A percentile compares a stretch with the other conserved stretches of the same genome.
Evolutionary conservation across 2,797 vertebrate species (phyloP).

Genomic region (Calcarius lapponicus): DNA sequence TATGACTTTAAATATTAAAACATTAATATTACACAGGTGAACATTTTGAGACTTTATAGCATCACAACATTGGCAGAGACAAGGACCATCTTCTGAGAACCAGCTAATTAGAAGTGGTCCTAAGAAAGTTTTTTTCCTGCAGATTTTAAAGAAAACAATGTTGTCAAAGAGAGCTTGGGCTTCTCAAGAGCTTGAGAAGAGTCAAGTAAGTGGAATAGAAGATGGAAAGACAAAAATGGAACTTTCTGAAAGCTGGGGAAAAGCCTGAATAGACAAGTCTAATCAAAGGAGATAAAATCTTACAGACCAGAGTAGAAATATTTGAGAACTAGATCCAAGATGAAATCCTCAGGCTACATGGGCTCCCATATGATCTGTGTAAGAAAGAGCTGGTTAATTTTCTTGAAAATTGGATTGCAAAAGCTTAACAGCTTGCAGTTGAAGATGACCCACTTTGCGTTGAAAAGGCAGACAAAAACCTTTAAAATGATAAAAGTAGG

Average conservation of each 20-base stretch:
- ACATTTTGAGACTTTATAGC: background rate
- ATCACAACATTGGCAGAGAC: background rate
- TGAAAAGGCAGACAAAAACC: constrained; percentile 28
- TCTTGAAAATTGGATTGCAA: constrained; percentile 67
- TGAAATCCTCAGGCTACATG: constrained; percentile 54
- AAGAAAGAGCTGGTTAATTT: constrained; percentile 58
- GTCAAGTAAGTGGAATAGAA: background rate
- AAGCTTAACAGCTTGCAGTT: constrained; percentile 59
- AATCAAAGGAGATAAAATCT: constrained; percentile 46
- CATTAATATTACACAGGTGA: background rate
- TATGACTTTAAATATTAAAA: background rate
- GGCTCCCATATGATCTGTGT: constrained; percentile 41
- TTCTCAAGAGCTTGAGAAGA: background rate
- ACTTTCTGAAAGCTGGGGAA: background rate
- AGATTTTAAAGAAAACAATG: constrained; percentile 30
- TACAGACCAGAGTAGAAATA: background rate
- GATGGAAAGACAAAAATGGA: background rate
- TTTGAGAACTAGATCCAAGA: constrained; percentile 36
- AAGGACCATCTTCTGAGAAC: background rate
- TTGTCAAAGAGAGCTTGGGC: background rate
- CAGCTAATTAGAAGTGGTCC: constrained; percentile 43
- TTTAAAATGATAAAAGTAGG: background rate
- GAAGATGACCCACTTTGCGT: constrained; percentile 49
- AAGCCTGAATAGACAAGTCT: background rate
- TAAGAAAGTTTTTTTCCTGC: background rate